Evolutionary conservation across 1,140 invertebrate genomes (phyloP).

Genomic region (Ditylenchus dipsaci): DNA sequence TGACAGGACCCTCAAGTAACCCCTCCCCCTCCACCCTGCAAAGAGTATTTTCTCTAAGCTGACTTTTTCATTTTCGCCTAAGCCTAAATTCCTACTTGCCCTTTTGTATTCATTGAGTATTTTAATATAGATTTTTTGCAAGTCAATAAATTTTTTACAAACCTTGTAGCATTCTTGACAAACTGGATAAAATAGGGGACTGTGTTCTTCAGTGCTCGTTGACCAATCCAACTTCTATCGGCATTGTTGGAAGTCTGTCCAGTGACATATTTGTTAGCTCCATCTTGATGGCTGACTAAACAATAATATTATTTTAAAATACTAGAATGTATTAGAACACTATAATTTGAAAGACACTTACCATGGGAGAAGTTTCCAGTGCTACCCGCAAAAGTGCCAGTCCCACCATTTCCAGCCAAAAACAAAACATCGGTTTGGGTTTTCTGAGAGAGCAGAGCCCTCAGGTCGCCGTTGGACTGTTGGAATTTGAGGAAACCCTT

Average conservation of each 20-base stretch:
- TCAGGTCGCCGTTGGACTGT: neutral
- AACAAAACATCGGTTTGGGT: constrained; percentile 15
- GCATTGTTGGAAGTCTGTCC: constrained; percentile 14
- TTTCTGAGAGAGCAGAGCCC: constrained; percentile 11
- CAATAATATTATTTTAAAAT: no score
- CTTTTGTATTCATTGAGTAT: no score
- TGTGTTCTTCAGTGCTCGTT: constrained; percentile 45
- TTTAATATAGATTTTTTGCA: neutral
- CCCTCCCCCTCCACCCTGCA: no score
- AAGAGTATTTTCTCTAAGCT: no score
- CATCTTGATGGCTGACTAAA: neutral
- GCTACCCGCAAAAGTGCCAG: constrained; percentile 1
- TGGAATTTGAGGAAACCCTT: constrained; percentile 39
- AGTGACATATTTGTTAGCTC: constrained; percentile 17
- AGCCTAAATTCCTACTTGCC: no score
- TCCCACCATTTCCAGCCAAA: constrained; percentile 19
- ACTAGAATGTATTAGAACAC: neutral
- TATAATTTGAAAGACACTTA: neutral
- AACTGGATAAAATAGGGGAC: constrained; percentile 45
- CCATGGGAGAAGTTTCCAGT: neutral
- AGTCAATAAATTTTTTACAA: neutral
- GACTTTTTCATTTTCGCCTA: no score
- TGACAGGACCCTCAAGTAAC: no score
- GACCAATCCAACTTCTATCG: constrained; percentile 21
- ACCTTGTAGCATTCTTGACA: constrained; percentile 41